Evolutionary conservation across 2,888 invertebrate species (phyloP), one percentile per base, ranked within the genome.

Genomic region (Polylopha cassiicola): DNA sequence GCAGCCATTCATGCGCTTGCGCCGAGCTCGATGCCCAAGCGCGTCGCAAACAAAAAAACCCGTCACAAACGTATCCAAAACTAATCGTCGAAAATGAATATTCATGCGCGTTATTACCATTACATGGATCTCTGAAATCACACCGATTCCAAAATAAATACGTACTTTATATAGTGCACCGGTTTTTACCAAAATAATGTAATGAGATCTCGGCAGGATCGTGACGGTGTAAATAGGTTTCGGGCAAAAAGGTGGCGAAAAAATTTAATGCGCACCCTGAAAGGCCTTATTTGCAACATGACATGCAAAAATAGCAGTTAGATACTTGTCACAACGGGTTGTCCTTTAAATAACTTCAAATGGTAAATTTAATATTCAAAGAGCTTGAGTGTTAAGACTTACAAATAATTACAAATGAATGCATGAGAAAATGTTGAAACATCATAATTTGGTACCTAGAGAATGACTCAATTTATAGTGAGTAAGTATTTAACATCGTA

Each of bases 71-170:
- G 33, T 22, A 23, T 23, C 44, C 39, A 49, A 42, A 42, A 41
- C 46, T 31, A 44, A 51, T 48, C 41, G 46, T 11, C 2, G 14
- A 6, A 42, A 46, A 47, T 44, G 34, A 39, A 44, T 34, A 43
- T 30, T 37, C 8, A 30, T 37, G 29, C 31, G 8, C 24, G 22
- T 3, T n/a, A n/a, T n/a, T n/a, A 17, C 17, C 15, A 30, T 24
- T 20, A 27, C 18, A 18, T 23, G 22, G 15, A 24, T 13, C 18
- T 24, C 14, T 10, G 16, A 17, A 33, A 28, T 14, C 5, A 13
- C 5, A 29, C 17, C 30, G 4, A 16, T 18, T 31, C 15, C 17
- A 43, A 23, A 9, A 10, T 4, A 6, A 14, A 4, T 9, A 5
- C 3, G 9, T 11, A 29, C 30, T 28, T 34, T 11, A 29, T 24